A percentile compares a stretch with the other conserved stretches of the same genome.
These are phyloP conservation scores for Brotogeris chrysoptera DNA, from an alignment of 2,797 vertebrate genomes.

Conservation along the genomic window DNA sequence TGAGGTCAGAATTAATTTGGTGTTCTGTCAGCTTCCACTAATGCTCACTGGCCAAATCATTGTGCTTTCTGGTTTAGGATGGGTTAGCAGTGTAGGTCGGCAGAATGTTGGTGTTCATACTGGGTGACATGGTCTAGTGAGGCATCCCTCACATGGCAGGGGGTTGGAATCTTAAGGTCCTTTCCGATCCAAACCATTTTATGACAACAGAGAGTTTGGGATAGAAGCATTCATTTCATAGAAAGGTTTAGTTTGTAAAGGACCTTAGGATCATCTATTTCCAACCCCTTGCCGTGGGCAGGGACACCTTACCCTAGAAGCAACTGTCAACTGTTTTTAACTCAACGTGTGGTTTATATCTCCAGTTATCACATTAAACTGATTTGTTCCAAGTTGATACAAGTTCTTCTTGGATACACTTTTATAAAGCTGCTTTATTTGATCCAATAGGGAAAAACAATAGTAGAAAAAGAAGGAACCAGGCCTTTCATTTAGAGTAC, in stretches of 20 bases:
- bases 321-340: background rate
- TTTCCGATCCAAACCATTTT: background rate
- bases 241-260: background rate
- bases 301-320: background rate
- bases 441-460: background rate
- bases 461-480: too few species aligned
- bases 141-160: background rate
- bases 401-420: background rate
- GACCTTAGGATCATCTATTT: background rate
- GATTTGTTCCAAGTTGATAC: background rate
- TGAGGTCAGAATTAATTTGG: background rate
- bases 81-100: background rate
- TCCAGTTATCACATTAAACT: background rate
- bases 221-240: background rate
- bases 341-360: background rate
- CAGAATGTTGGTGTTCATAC: background rate
- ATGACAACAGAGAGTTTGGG: background rate
- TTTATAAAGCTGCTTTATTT: background rate
- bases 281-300: background rate
- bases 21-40: background rate
- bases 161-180: background rate
- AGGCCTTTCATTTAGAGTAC: rapidly evolving
- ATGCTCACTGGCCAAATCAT: background rate
- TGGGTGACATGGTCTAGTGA: background rate
- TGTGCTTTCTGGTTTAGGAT: background rate